phyloP scores from a whole-genome alignment of 2,113 vertebrate species.

The Agapornis roseicollis region DNA sequence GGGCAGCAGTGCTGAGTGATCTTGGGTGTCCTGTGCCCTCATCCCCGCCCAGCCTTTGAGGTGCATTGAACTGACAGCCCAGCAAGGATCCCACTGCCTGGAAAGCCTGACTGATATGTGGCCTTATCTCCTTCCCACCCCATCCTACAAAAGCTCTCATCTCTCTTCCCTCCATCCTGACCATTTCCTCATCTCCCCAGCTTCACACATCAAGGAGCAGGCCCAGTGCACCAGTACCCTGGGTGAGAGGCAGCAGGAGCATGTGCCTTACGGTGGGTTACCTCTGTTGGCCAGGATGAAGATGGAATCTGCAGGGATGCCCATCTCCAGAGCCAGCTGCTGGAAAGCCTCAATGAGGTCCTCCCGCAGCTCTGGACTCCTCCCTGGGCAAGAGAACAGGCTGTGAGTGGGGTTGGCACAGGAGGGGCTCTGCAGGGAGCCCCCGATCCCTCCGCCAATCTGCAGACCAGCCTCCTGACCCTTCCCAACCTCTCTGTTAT shows the following conservation, averaged over 20 bases:
- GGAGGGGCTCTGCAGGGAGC: neutral
- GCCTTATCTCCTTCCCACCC: neutral
- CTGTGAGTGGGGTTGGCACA: neutral
- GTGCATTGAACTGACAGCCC: neutral
- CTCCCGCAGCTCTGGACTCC: conserved; percentile 73
- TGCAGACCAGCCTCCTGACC: neutral
- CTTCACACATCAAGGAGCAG: neutral
- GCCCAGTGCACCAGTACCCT: neutral
- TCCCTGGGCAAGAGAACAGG: conserved; percentile 71
- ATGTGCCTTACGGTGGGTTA: neutral
- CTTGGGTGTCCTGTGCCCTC: neutral
- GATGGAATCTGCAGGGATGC: conserved; percentile 74
- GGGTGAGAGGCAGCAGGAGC: neutral
- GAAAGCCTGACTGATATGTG: neutral
- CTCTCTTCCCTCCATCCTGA: neutral
- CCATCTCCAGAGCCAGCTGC: conserved; percentile 77
- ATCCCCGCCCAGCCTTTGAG: neutral
- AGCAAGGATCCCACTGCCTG: neutral
- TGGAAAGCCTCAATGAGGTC: conserved; percentile 81
- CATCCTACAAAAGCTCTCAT: neutral
- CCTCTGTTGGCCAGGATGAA: conserved; percentile 80
- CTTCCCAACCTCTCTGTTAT: neutral
- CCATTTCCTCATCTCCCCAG: accelerated
- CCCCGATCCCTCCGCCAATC: neutral
- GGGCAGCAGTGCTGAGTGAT: neutral